Percentiles rank a stretch among this genome's conserved stretches.
phyloP scores from a whole-genome alignment of 2,797 vertebrate species.

The Emydoidea blandingii region DNA sequence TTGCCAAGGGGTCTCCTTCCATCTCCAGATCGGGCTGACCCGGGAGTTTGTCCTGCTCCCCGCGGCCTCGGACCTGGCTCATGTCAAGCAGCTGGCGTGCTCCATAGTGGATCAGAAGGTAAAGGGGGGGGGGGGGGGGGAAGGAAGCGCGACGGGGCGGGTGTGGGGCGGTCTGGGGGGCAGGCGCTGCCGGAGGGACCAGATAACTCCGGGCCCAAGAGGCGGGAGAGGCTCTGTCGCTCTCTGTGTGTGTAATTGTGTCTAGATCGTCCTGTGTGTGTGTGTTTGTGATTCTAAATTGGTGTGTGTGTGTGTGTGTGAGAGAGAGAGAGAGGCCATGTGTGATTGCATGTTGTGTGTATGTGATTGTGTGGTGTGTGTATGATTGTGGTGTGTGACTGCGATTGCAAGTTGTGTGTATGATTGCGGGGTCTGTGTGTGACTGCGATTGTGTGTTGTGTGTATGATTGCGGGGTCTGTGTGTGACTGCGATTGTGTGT shows the following conservation, averaged over 20 bases:
- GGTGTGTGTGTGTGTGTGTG: neutral
- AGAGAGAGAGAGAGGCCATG: neutral
- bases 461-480: neutral
- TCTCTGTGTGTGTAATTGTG: neutral
- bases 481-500: neutral
- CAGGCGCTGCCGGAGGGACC: neutral
- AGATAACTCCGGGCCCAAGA: neutral
- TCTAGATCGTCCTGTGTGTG: too few species aligned
- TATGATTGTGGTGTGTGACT: neutral
- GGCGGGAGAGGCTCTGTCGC: neutral
- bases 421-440: neutral
- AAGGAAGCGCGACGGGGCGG: too few species aligned
- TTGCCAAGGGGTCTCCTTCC: conserved; percentile 87
- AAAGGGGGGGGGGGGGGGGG: neutral
- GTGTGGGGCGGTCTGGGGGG: neutral
- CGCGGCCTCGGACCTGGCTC: conserved; percentile 87
- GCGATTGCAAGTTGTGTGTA: neutral
- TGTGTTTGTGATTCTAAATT: neutral
- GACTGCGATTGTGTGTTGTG: too few species aligned
- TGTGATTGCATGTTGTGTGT: neutral
- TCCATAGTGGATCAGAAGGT: conserved; percentile 96
- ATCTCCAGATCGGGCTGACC: conserved; percentile 92
- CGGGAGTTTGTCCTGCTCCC: conserved; percentile 90
- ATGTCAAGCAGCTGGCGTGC: conserved; percentile 92
- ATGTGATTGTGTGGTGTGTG: neutral